These are phyloP conservation scores for Laupala kohalensis DNA, from an alignment of 1,140 invertebrate species.

Conservation along the genomic window DNA sequence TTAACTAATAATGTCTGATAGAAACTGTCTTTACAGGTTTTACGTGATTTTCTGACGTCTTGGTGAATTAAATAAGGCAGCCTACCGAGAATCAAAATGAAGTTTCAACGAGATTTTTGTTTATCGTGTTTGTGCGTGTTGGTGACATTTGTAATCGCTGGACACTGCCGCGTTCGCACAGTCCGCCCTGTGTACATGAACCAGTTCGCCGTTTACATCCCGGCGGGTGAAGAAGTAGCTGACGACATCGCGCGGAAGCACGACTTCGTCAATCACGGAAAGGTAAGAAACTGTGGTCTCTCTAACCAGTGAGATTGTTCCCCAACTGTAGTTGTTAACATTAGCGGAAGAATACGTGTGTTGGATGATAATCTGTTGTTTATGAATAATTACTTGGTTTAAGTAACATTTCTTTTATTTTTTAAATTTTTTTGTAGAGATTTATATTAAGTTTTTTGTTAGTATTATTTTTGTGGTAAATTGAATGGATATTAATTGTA, in stretches of 20 bases:
- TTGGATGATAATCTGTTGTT: too few species aligned
- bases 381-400: too few species aligned
- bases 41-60: background rate
- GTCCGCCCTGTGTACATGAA: slow-evolving; percentile 42
- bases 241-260: slow-evolving; percentile 42
- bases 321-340: too few species aligned
- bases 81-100: background rate
- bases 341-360: too few species aligned
- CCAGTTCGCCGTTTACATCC: slow-evolving; percentile 49
- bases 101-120: background rate
- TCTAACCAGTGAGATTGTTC: too few species aligned
- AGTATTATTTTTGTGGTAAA: too few species aligned
- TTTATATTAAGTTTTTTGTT: too few species aligned
- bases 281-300: slow-evolving; percentile 36
- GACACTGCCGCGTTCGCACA: slow-evolving; percentile 12
- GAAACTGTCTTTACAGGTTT: background rate
- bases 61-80: background rate
- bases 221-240: slow-evolving; percentile 36
- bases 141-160: slow-evolving; percentile 3
- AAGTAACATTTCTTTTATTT: too few species aligned
- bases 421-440: too few species aligned
- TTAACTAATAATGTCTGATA: background rate
- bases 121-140: slow-evolving; percentile 5
- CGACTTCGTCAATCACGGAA: slow-evolving; percentile 47
- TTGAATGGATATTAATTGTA: too few species aligned